Percentiles rank a stretch among this genome's conserved stretches.
Evolutionary conservation across 2,797 vertebrate genomes (phyloP).

Genomic region (Gymnodraco acuticeps): DNA sequence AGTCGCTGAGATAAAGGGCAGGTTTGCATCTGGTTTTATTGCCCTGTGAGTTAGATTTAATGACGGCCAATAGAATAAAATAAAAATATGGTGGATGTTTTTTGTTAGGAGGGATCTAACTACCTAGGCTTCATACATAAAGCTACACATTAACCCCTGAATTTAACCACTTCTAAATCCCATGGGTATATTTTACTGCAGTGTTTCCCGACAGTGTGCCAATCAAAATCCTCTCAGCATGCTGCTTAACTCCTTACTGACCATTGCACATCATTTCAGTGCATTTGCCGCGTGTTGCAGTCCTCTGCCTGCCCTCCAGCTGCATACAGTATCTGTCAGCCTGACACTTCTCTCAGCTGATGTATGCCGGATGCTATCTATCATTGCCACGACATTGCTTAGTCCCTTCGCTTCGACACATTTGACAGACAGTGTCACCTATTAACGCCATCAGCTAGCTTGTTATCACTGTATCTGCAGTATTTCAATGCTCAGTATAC

Average conservation of each 20-base stretch:
- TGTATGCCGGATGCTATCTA: slow-evolving; percentile 70
- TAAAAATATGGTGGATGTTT: background rate
- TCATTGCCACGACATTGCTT: slow-evolving; percentile 69
- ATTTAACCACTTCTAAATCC: slow-evolving; percentile 8
- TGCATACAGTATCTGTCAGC: slow-evolving; percentile 67
- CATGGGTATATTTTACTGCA: background rate
- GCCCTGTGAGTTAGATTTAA: slow-evolving; percentile 2
- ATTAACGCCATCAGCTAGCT: slow-evolving; percentile 68
- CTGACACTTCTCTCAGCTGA: slow-evolving; percentile 49
- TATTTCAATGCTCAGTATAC: background rate
- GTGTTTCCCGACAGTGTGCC: slow-evolving; percentile 2
- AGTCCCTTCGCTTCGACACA: slow-evolving; percentile 67
- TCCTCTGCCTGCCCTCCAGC: slow-evolving; percentile 74
- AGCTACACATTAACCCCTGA: slow-evolving; percentile 1
- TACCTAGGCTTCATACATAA: background rate
- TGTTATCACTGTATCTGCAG: slow-evolving; percentile 60
- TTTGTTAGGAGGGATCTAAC: background rate
- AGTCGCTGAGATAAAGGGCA: slow-evolving; percentile 33
- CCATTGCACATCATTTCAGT: slow-evolving; percentile 57
- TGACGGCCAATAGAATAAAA: slow-evolving; percentile 20
- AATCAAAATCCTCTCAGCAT: slow-evolving; percentile 23
- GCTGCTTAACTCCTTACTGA: slow-evolving; percentile 43
- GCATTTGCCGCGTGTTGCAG: slow-evolving; percentile 60
- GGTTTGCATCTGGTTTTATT: slow-evolving; percentile 35
- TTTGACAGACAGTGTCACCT: slow-evolving; percentile 68